These are phyloP conservation scores for Erythrocercus mccallii DNA, from an alignment of 2,113 vertebrate genomes.

Conservation along the genomic window DNA sequence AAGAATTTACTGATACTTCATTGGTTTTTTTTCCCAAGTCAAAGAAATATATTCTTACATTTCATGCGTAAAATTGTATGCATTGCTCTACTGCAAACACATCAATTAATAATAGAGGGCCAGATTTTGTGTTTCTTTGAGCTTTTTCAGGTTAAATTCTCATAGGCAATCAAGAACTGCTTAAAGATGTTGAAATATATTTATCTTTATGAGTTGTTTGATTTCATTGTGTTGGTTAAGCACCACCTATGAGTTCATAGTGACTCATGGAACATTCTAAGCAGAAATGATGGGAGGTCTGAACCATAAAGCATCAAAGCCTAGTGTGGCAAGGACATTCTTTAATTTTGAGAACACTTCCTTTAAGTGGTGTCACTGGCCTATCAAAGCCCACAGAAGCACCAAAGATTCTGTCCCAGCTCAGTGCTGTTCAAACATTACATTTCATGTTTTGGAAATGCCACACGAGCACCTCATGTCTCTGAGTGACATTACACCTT, in stretches of 20 bases:
- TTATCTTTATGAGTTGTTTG: not conserved
- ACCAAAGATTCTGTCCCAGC: not conserved
- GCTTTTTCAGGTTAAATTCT: not conserved
- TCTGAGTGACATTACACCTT: not conserved
- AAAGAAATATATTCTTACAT: not conserved
- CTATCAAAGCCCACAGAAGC: not conserved
- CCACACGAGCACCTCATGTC: rapidly evolving
- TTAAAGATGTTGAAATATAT: not conserved
- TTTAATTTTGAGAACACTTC: not conserved
- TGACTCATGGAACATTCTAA: not conserved
- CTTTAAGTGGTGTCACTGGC: not conserved
- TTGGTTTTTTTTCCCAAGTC: slow-evolving; percentile 22
- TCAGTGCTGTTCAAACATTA: not conserved
- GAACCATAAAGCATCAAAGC: not conserved
- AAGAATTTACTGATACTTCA: slow-evolving; percentile 41
- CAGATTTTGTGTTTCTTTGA: not conserved
- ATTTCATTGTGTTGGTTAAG: not conserved
- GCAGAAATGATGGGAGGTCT: not conserved
- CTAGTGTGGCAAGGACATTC: not conserved
- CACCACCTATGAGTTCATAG: not conserved
- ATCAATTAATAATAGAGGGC: not conserved
- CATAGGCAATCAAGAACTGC: not conserved
- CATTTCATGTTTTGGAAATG: rapidly evolving
- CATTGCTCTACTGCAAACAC: not conserved
- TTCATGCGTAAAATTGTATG: slow-evolving; percentile 17